Conservation (phyloP, 1,140 invertebrate genomes). For the Scylla paramamosain region DNA sequence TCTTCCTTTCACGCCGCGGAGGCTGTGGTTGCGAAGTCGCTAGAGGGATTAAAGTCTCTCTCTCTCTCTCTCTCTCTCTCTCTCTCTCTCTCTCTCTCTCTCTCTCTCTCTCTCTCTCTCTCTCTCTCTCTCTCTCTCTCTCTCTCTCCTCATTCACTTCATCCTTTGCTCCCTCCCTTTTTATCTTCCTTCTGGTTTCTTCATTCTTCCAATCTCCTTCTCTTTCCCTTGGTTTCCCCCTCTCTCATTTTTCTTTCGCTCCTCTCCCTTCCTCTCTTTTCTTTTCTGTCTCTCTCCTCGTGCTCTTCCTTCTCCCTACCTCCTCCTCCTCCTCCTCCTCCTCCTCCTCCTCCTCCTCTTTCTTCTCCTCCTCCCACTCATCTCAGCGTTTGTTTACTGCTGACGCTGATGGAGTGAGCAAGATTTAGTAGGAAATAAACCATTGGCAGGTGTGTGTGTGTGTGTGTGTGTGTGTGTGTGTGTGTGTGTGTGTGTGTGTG, state of each 20-base stretch:
- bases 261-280: background rate
- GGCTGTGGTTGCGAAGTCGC: background rate
- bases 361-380: background rate
- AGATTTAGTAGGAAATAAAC: conserved; percentile 5
- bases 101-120: background rate
- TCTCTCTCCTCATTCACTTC: background rate
- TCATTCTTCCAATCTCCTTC: too few relatives aligned
- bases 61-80: conserved; percentile 48
- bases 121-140: background rate
- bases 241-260: background rate
- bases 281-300: background rate
- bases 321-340: too few relatives aligned
- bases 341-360: too few relatives aligned
- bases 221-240: too few relatives aligned
- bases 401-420: conserved; percentile 19
- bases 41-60: background rate
- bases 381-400: conserved; percentile 14
- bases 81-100: background rate
- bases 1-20: background rate
- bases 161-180: background rate
- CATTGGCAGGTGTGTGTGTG: background rate
- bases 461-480: background rate
- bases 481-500: background rate
- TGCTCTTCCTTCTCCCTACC: too few relatives aligned
- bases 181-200: background rate